These are phyloP conservation scores for Chrysodeixis includens DNA, from an alignment of 2,888 invertebrate genomes.

Conservation along the genomic window DNA sequence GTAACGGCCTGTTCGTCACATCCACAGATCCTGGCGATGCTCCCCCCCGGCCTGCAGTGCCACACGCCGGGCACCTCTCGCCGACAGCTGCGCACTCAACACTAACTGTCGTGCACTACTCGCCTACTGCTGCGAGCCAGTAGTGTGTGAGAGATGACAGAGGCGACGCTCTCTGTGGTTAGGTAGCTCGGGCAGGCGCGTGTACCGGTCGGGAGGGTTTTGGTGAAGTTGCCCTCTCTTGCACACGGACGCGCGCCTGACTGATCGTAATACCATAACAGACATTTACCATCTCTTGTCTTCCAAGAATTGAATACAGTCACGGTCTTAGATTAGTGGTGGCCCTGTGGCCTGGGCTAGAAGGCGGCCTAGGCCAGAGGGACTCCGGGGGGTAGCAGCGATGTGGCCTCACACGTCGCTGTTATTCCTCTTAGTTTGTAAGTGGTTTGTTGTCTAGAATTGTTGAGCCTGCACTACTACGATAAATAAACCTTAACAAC, in stretches of 20 bases:
- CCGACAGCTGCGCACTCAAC: not conserved
- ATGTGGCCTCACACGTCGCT: no score
- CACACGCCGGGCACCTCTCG: not conserved
- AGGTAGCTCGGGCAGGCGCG: slow-evolving; percentile 4
- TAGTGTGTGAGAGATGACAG: not conserved
- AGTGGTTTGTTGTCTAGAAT: no score
- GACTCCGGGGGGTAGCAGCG: no score
- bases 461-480: no score
- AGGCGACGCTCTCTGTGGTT: not conserved
- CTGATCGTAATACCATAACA: not conserved
- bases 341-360: no score
- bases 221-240: not conserved
- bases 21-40: not conserved
- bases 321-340: no score
- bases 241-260: not conserved
- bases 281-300: no score
- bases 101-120: not conserved
- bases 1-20: not conserved
- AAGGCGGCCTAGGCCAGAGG: no score
- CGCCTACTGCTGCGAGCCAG: not conserved
- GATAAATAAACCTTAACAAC: no score
- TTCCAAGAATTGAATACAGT: no score
- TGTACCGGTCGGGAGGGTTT: not conserved
- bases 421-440: no score
- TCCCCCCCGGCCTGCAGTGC: not conserved